phyloP scores from a whole-genome alignment of 2,888 invertebrate genomes.

The Sympetrum striolatum region DNA sequence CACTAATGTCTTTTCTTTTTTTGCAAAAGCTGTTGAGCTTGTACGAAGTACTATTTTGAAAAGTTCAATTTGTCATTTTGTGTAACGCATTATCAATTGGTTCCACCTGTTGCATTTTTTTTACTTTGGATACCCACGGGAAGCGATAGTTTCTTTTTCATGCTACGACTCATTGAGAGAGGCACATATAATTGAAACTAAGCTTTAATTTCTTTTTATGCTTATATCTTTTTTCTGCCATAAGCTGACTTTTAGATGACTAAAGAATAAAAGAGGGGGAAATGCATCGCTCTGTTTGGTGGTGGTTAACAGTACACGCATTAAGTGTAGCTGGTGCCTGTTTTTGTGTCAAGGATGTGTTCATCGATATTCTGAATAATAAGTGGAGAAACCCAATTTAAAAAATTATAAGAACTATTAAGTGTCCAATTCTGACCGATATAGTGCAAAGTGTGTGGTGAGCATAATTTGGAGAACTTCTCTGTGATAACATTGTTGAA shows the following conservation, averaged over 20 bases:
- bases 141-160: no score
- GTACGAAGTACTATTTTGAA: not conserved
- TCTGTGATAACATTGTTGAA: slow-evolving; percentile 44
- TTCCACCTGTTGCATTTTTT: not conserved
- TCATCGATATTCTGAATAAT: slow-evolving; percentile 26
- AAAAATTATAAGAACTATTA: slow-evolving; percentile 1
- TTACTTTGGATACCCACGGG: not conserved
- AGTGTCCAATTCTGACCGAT: slow-evolving; percentile 41
- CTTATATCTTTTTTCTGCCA: not conserved
- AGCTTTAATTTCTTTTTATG: slow-evolving; percentile 5
- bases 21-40: not conserved
- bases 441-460: slow-evolving; percentile 41
- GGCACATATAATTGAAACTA: not conserved
- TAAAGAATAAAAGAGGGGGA: not conserved
- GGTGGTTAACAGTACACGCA: slow-evolving; percentile 32
- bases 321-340: slow-evolving; percentile 40
- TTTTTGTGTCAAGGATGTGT: slow-evolving; percentile 36
- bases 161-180: not conserved
- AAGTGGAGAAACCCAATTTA: slow-evolving; percentile 12
- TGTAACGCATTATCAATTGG: no score
- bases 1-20: not conserved
- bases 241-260: not conserved
- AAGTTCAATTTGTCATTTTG: not conserved
- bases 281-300: slow-evolving; percentile 23
- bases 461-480: slow-evolving; percentile 35